Conservation (phyloP, 2,888 invertebrate genomes). For the Harpalus rubripes region DNA sequence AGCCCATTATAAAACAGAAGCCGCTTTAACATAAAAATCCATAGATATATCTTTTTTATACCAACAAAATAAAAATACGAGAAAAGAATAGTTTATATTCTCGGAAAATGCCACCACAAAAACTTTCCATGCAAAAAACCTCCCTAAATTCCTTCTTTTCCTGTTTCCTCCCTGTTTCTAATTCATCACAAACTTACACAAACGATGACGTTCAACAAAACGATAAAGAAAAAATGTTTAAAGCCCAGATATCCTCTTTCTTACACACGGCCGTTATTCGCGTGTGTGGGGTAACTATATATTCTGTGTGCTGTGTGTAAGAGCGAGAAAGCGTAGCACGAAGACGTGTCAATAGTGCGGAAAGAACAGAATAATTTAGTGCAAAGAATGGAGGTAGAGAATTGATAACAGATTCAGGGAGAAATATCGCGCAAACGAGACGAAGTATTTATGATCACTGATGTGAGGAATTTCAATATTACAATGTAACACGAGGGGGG, state of each 20-base stretch:
- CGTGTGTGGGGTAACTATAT: conserved; percentile 57
- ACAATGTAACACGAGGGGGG: background rate
- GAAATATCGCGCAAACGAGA: conserved; percentile 69
- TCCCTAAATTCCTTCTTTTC: too few species aligned
- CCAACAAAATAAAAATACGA: background rate
- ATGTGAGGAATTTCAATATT: conserved; percentile 59
- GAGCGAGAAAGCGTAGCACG: conserved; percentile 62
- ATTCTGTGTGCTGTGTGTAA: conserved; percentile 67
- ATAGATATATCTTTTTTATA: too few species aligned
- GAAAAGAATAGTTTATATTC: too few species aligned
- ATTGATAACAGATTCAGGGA: conserved; percentile 70
- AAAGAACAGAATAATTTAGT: conserved; percentile 70
- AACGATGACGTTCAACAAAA: conserved; percentile 48
- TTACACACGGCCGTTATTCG: background rate
- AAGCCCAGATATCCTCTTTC: conserved; percentile 3
- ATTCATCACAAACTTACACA: conserved; percentile 51
- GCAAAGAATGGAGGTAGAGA: conserved; percentile 68
- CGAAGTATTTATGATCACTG: conserved; percentile 69
- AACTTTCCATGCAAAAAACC: conserved; percentile 1
- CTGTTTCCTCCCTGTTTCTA: background rate
- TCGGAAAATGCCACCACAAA: too few species aligned
- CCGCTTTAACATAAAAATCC: too few species aligned
- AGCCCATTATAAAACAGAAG: too few species aligned
- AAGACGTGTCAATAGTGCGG: conserved; percentile 68
- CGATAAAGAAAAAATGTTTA: conserved; percentile 50